These are phyloP conservation scores for Percina caprodes DNA, from an alignment of 2,113 vertebrate genomes.

Conservation along the genomic window DNA sequence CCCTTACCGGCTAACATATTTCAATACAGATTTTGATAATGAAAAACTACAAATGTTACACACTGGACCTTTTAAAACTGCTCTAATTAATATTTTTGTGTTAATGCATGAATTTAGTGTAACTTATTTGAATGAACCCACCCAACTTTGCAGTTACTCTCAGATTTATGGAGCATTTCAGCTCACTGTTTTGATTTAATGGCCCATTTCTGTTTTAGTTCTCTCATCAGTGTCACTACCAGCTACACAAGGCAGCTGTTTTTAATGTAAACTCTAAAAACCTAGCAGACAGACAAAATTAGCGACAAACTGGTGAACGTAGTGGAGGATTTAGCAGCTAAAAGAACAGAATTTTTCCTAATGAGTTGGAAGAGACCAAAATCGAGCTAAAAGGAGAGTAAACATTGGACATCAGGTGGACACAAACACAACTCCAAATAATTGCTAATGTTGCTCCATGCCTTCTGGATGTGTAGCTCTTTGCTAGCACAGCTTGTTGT, in stretches of 20 bases:
- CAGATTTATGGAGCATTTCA: not conserved
- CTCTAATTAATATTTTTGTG: not conserved
- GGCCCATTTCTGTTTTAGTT: not conserved
- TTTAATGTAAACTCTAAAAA: no score
- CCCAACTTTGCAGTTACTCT: not conserved
- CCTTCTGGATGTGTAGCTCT: not conserved
- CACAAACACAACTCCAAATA: not conserved
- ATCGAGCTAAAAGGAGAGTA: not conserved
- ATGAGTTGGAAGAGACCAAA: not conserved
- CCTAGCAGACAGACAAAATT: no score
- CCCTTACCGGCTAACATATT: no score
- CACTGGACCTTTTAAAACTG: not conserved
- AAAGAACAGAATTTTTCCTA: not conserved
- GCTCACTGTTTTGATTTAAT: not conserved
- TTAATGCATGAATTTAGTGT: not conserved
- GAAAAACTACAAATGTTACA: no score
- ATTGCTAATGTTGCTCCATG: not conserved
- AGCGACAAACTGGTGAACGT: no score
- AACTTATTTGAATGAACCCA: no score
- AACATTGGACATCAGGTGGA: not conserved
- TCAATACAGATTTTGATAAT: no score
- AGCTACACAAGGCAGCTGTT: no score
- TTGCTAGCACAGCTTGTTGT: not conserved
- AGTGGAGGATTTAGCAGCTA: no score
- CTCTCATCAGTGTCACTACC: not conserved